Base-by-base conservation (phyloP, 2,888 invertebrate species). In the Aradus depressus region DNA sequence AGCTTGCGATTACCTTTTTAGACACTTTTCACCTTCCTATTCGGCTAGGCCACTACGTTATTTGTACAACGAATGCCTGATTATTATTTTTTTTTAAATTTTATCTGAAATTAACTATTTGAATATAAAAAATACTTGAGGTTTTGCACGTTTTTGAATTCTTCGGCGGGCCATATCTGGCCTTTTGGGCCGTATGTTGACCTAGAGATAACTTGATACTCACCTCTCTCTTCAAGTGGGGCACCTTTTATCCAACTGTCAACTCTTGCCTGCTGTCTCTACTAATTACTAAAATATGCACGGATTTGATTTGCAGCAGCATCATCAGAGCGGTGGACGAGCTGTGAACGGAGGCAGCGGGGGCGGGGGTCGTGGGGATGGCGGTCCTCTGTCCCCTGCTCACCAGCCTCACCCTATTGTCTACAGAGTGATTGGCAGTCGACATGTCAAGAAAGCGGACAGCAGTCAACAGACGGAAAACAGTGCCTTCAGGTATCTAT, bases 391-490 rank as follows among this genome's bases (percentile, higher is more conserved):
- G 8, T 50, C 53, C 51, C 54, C 55, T 45, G 58, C 62, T 41
- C 60, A 61, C 45, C 61, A 61, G 49, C 62, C 62, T 51, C 61
- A 60, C 32, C 59, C 59, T 28, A 61, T 63, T 14, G 62, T 64
- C 19, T 64, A 63, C 57, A 56, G 64, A 47, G 63, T 64, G 23
- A 62, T 64, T 31, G 61, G 62, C 21, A 60, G 63, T 3, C 58
- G 63, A 14, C 62, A 63, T 41, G 59, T 63, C 38, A 64, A 63
- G 60, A 74, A 74, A 59, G 68, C 73, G 8, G 73, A 74, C 62
- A 72, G 71, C 57, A 69, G 72, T 12, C 73, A 73, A 59, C 73
- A 74, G 61, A 74, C 74, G 2, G 73, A 74, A 47, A 70, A 65
- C 58, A 69, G 69, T 59, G 69, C 69, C 44, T 72, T 71, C 63